phyloP scores from a whole-genome alignment of 2,797 vertebrate genomes.

The Cryptoblepharus egeriae region DNA sequence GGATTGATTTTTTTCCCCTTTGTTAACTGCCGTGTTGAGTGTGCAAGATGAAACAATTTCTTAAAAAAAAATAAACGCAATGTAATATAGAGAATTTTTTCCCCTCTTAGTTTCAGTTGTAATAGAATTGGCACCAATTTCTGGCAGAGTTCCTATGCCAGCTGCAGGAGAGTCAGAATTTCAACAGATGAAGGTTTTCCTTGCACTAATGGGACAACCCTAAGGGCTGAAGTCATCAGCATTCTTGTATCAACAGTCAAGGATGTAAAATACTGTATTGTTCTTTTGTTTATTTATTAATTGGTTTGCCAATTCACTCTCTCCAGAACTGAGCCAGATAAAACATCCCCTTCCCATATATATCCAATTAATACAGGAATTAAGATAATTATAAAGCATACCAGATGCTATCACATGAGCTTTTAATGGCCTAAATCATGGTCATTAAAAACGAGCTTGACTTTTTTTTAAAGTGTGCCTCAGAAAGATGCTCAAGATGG shows the following conservation, averaged over 20 bases:
- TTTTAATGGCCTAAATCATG: neutral
- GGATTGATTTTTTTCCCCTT: neutral
- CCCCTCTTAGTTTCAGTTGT: neutral
- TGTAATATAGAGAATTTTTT: constrained; percentile 33
- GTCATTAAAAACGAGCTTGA: neutral
- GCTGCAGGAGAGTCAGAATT: neutral
- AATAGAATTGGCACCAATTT: neutral
- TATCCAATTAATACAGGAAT: neutral
- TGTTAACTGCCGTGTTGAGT: constrained; percentile 11
- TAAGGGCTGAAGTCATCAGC: neutral
- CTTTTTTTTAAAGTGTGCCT: neutral
- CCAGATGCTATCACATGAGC: neutral
- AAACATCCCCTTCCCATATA: neutral
- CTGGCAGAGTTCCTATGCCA: neutral
- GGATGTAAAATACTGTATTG: neutral
- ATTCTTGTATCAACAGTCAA: neutral
- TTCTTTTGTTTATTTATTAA: neutral
- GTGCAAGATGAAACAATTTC: constrained; percentile 24
- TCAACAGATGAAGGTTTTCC: neutral
- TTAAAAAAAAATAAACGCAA: constrained; percentile 18
- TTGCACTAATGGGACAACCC: neutral
- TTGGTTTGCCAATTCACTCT: neutral
- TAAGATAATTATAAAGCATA: neutral
- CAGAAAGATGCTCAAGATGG: neutral
- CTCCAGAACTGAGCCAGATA: neutral